Evolutionary conservation across 2,113 vertebrate genomes (phyloP).

Genomic region (Prunella fulvescens): DNA sequence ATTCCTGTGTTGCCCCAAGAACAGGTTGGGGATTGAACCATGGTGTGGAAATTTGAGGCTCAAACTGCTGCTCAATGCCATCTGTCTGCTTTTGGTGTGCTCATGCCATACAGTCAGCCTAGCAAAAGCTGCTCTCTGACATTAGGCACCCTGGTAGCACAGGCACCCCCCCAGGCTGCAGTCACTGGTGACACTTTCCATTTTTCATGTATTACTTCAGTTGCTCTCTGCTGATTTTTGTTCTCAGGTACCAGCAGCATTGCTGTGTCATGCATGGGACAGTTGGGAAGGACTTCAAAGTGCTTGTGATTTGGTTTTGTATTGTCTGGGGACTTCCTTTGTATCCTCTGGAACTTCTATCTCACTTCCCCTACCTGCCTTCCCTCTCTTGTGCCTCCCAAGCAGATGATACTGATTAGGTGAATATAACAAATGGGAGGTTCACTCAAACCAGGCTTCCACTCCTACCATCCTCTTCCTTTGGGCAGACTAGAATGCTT

Average conservation of each 20-base stretch:
- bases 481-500: background rate
- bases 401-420: background rate
- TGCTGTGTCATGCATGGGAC: background rate
- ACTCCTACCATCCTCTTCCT: background rate
- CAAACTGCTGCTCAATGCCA: background rate
- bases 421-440: background rate
- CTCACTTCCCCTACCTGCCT: background rate
- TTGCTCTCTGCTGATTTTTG: background rate
- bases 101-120: background rate
- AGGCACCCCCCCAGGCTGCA: rapidly evolving
- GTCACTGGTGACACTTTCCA: background rate
- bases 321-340: background rate
- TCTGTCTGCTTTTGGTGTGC: background rate
- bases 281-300: background rate
- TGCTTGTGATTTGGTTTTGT: background rate
- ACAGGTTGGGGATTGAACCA: background rate
- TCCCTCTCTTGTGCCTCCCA: background rate
- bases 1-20: background rate
- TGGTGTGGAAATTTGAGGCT: background rate
- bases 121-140: background rate
- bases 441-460: background rate
- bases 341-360: background rate
- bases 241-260: background rate
- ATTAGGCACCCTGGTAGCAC: background rate
- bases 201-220: background rate